Conservation (phyloP, 1,140 invertebrate genomes). For the Tachypleus tridentatus region DNA sequence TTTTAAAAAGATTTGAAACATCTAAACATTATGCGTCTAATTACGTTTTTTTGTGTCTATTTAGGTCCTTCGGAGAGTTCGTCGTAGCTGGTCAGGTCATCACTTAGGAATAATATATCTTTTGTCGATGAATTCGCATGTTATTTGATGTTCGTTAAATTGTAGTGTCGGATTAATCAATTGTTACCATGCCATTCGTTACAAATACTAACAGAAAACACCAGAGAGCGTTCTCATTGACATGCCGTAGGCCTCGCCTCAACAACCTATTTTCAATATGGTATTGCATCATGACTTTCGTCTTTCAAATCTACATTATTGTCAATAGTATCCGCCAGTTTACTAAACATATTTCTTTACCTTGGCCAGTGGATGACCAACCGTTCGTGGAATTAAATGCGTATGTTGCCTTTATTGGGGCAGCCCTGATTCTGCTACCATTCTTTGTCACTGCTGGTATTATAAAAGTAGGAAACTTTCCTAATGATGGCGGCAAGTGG, state of each 20-base stretch:
- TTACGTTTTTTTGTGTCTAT: no score
- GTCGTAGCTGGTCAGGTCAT: no score
- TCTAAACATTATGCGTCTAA: no score
- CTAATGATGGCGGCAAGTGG: conserved; percentile 68
- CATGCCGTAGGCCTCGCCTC: conserved; percentile 46
- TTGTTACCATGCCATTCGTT: no score
- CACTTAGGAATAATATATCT: no score
- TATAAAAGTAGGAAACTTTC: conserved; percentile 65
- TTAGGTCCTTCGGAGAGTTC: no score
- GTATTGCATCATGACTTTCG: conserved; percentile 61
- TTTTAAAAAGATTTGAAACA: no score
- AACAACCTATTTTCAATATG: conserved; percentile 75
- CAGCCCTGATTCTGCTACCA: conserved; percentile 53
- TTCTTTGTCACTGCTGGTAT: conserved; percentile 56
- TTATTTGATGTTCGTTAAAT: no score
- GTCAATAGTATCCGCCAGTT: conserved; percentile 46
- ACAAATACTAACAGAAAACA: no score
- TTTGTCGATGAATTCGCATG: no score
- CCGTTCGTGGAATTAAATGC: conserved; percentile 32
- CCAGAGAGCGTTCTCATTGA: no score
- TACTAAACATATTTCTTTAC: conserved; percentile 44
- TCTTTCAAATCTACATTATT: conserved; percentile 41
- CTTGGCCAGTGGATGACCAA: conserved; percentile 50
- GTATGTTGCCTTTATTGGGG: conserved; percentile 21
- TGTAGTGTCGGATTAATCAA: no score